A percentile compares a stretch with the other conserved stretches of the same genome.
Conservation (phyloP, 2,797 vertebrate genomes). For the Tokudaia tokunoshimensis region DNA sequence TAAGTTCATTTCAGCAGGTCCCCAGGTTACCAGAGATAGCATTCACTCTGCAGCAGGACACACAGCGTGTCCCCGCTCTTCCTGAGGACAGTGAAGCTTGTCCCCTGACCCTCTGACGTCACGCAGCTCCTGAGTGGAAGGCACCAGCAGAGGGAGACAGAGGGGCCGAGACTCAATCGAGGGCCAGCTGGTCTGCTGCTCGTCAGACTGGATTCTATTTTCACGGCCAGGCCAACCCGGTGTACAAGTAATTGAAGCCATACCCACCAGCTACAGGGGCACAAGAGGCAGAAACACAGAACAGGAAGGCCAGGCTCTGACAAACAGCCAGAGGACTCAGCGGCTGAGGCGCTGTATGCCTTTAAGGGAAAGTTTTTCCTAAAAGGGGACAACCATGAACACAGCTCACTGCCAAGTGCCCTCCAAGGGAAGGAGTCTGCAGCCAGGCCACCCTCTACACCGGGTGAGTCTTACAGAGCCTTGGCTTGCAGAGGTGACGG, state of each 20-base stretch:
- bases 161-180: accelerated
- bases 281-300: neutral
- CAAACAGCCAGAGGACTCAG: neutral
- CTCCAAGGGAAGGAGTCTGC: neutral
- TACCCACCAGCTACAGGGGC: neutral
- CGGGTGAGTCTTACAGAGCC: neutral
- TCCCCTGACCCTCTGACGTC: neutral
- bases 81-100: neutral
- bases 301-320: neutral
- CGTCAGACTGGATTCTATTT: neutral
- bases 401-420: neutral
- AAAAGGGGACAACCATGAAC: neutral
- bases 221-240: accelerated
- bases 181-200: accelerated
- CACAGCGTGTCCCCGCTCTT: neutral
- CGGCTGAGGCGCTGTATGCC: accelerated
- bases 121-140: accelerated
- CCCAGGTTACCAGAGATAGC: neutral
- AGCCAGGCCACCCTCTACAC: neutral
- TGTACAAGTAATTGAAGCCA: neutral
- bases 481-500: neutral
- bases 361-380: neutral
- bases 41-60: neutral
- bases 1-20: neutral
- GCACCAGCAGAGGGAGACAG: neutral